Percentiles rank a stretch among this genome's conserved stretches.
Evolutionary conservation across 1,140 invertebrate genomes (phyloP).

Genomic region (Drosophila ogumai): DNA sequence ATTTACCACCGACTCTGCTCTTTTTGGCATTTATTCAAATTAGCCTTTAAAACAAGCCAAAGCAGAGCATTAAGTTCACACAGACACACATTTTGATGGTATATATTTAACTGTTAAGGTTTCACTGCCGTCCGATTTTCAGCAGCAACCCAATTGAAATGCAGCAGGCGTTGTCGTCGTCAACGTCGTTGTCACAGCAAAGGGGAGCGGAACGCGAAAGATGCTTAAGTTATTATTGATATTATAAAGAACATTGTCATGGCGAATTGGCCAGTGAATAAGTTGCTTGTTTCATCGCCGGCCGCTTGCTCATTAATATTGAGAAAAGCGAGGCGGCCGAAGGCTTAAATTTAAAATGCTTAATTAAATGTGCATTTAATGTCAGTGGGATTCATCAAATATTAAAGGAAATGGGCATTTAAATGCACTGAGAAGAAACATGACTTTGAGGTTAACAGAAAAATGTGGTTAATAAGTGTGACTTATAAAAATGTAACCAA

Average conservation of each 20-base stretch:
- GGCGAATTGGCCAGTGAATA: constrained; percentile 45
- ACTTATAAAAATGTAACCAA: not conserved
- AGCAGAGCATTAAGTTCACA: constrained; percentile 47
- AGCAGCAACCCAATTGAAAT: constrained; percentile 59
- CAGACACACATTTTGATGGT: constrained; percentile 27
- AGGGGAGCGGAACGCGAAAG: constrained; percentile 41
- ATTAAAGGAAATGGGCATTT: constrained; percentile 22
- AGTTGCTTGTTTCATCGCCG: constrained; percentile 24
- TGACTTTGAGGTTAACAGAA: not conserved
- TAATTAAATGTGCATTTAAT: constrained; percentile 53
- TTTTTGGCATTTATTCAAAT: constrained; percentile 66
- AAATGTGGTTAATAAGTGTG: too few species aligned
- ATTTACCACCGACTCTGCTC: not conserved
- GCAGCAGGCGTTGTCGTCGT: constrained; percentile 35
- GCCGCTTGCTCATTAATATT: constrained; percentile 20
- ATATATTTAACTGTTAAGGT: constrained; percentile 60
- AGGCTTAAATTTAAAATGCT: constrained; percentile 46
- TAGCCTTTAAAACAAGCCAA: constrained; percentile 53
- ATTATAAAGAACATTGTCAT: constrained; percentile 44
- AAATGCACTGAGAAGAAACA: not conserved
- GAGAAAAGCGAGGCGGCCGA: constrained; percentile 1
- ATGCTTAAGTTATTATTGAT: constrained; percentile 74
- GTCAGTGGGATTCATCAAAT: constrained; percentile 27
- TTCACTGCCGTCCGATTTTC: constrained; percentile 29
- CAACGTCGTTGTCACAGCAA: constrained; percentile 17